Evolutionary conservation across 1,140 invertebrate species (phyloP), one percentile per base, ranked within the genome.

Genomic region (Drosophila pruinosa): DNA sequence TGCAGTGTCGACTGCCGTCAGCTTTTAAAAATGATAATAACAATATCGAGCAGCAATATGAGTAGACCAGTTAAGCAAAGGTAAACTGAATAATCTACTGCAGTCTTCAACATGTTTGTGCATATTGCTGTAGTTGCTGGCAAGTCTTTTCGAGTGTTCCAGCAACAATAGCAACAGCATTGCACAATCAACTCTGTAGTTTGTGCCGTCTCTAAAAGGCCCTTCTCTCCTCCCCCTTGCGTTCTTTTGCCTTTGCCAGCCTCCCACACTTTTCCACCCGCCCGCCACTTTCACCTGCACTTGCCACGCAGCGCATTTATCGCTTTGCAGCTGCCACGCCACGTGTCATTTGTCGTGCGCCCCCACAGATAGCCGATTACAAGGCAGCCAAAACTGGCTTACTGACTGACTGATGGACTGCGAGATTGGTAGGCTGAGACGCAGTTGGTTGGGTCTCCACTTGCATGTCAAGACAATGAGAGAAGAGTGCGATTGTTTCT

Each of bases 241-340:
- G 2, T 10, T 19, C 41, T 22, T 45, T 45, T 45, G 17, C n/a
- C 19, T 17, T 15, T 21, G 19, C 41, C 7, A 15, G 10, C 24
- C 39, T 24, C 34, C 12, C 12, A 3, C 8, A 6, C 8, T 1
- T 24, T 52, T 54, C 14, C 36, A 39, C 14, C 28, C 28, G 10
- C 28, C 7, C 6, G 15, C 6, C 28, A 22, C 10, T 17, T 21
- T 38, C 22, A 17, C 15, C n/a, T 52, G 47, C 34, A 36, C 5
- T 53, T 53, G 28, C 19, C 34, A 38, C n/a, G n/a, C n/a, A n/a
- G n/a, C n/a, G 14, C 48, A 31, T 52, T 38, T 54, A 6, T 39
- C 36, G 21, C 12, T 21, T 8, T 17, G 8, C 31, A 22, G 17
- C 10, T 19, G 50, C 34, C 5, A 22, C 21, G 31, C 2, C 34